Evolutionary conservation across 2,888 invertebrate species (phyloP).

Genomic region (Rhagonycha lutea): DNA sequence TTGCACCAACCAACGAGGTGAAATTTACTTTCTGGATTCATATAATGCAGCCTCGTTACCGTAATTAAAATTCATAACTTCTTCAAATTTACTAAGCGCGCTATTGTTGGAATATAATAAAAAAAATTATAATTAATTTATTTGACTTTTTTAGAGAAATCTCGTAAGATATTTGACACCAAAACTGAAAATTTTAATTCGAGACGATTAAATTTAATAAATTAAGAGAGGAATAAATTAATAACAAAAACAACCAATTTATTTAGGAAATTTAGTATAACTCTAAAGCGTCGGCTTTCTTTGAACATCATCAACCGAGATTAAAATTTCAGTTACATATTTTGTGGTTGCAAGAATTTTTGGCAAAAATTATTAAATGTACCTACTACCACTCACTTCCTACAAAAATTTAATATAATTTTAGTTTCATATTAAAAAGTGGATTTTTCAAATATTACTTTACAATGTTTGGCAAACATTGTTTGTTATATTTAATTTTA

Average conservation of each 20-base stretch:
- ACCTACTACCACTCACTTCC: too few species aligned
- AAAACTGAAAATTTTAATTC: background rate
- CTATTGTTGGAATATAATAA: constrained; percentile 7
- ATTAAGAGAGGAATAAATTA: background rate
- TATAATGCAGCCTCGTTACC: constrained; percentile 5
- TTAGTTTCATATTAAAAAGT: too few species aligned
- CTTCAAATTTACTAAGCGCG: constrained; percentile 1
- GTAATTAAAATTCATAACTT: constrained; percentile 16
- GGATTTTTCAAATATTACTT: too few species aligned
- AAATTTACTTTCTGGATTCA: background rate
- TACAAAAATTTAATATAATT: too few species aligned
- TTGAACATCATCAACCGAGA: too few species aligned
- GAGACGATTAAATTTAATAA: background rate
- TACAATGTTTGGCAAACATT: too few species aligned
- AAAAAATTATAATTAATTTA: background rate
- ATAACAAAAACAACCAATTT: background rate
- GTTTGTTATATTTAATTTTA: too few species aligned
- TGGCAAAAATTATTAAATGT: too few species aligned
- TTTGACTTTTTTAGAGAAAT: background rate
- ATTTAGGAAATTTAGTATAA: too few species aligned
- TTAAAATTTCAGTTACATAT: too few species aligned
- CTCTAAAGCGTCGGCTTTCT: too few species aligned
- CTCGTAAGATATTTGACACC: background rate
- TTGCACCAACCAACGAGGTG: background rate
- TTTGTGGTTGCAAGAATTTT: too few species aligned